Base-by-base conservation (phyloP, 2,113 vertebrate species). In the Oenanthe melanoleuca region DNA sequence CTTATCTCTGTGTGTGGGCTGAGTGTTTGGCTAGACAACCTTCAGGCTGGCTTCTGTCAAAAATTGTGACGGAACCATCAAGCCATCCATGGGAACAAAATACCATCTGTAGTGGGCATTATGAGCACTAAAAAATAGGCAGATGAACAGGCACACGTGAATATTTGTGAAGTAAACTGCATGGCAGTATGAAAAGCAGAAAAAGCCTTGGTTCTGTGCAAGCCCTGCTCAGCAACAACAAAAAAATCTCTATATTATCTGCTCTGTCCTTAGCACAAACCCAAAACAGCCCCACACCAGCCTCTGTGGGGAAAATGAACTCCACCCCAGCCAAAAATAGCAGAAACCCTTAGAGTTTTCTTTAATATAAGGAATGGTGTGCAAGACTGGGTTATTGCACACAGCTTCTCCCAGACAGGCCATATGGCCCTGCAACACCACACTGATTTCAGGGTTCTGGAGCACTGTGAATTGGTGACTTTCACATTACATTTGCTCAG, bases 31-130 rank as follows among this genome's bases (percentile, higher is more conserved):
- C 63, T 63, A 86, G 86, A 90, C 90, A 93, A 61, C 16, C 50
- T 80, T 71, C 59, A 70, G 67, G 78, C 88, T 92, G 79, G 67
- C 34, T 90, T 86, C 91, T 92, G 69, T 83, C 40, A 95, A 60
- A 94, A 80, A 77, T 67, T 59, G 73, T 90, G 34, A 92, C 0
- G 2, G 75, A 93, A 63, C 34, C 17, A 80, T 66, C 38, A 78
- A 11, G 40, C 63, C 33, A 19, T 93, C 65, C 77, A 40, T 0
- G 14, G 31, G 44, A 92, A 84, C 56, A 84, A 49, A 93, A 73
- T 38, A 31, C 44, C 71, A 93, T 84, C 91, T 93, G 91, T 21
- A 67, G 17, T 26, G 25, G 49, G 22, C 53, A 63, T 86, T 87
- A 71, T 0, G 18, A 72, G 16, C 5, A 28, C 49, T 89, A 52